phyloP scores from a whole-genome alignment of 1,140 invertebrate genomes.

The Piezodorus guildinii region DNA sequence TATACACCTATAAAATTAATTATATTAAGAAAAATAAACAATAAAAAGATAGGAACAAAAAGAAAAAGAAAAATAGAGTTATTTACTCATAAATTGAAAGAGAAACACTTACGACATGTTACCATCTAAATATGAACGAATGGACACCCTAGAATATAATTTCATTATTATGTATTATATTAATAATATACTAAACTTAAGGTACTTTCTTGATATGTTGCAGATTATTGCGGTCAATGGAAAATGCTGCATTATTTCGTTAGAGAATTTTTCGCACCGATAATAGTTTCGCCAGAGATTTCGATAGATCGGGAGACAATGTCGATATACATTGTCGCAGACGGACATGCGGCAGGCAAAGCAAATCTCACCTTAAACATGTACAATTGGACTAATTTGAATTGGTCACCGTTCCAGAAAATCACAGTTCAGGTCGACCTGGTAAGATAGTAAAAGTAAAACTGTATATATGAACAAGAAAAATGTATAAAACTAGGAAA shows the following conservation, averaged over 20 bases:
- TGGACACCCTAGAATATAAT: too few relatives aligned
- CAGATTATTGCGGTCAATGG: slow-evolving; percentile 72
- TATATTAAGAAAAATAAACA: too few relatives aligned
- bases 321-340: slow-evolving; percentile 38
- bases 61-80: too few relatives aligned
- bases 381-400: not conserved
- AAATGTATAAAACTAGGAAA: too few relatives aligned
- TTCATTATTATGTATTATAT: too few relatives aligned
- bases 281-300: slow-evolving; percentile 46
- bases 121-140: too few relatives aligned
- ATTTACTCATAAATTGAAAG: too few relatives aligned
- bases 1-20: too few relatives aligned
- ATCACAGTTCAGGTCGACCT: slow-evolving; percentile 7
- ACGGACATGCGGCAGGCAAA: slow-evolving; percentile 33
- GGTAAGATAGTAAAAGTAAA: slow-evolving; percentile 4
- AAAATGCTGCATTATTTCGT: slow-evolving; percentile 91
- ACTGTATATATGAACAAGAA: too few relatives aligned
- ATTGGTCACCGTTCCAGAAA: slow-evolving; percentile 11
- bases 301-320: slow-evolving; percentile 31
- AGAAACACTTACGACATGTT: too few relatives aligned
- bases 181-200: too few relatives aligned
- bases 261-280: slow-evolving; percentile 67
- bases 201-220: slow-evolving; percentile 25
- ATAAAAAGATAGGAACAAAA: too few relatives aligned
- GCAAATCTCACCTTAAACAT: slow-evolving; percentile 9